Conservation (phyloP, 1,140 invertebrate species). For the Micrasema minimum region DNA sequence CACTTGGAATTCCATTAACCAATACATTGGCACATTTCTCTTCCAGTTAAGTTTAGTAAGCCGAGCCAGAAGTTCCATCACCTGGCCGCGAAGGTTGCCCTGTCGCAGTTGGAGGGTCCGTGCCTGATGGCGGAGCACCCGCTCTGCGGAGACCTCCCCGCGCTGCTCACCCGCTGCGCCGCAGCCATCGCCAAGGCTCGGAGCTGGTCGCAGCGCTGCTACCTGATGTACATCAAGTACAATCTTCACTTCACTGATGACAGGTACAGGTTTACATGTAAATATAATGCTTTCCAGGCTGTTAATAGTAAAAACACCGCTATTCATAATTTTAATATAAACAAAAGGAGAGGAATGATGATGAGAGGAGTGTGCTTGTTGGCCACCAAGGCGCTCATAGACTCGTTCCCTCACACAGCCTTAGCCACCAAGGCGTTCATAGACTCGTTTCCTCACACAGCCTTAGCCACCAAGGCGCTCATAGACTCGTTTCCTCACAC, state of each 20-base stretch:
- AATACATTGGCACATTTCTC: no score
- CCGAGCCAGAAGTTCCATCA: conserved; percentile 10
- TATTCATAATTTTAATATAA: no score
- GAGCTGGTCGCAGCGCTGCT: conserved; percentile 21
- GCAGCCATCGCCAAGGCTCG: conserved; percentile 16
- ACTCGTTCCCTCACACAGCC: no score
- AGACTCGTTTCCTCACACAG: no score
- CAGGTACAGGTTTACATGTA: conserved; percentile 28
- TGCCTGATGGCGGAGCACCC: not conserved
- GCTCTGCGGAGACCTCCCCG: conserved; percentile 24
- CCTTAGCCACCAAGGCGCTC: no score
- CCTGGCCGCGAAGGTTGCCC: conserved; percentile 1
- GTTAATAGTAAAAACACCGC: no score
- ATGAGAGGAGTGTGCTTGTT: no score
- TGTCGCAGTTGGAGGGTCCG: conserved; percentile 13
- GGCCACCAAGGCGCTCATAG: no score
- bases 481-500: no score
- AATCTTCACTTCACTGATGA: conserved; percentile 34
- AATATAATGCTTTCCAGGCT: no score
- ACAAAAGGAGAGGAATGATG: no score
- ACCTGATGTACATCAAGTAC: conserved; percentile 42
- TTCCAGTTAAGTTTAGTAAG: not conserved
- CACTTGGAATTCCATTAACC: not conserved
- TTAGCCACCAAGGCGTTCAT: no score
- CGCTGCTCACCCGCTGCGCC: conserved; percentile 37